Base-by-base conservation (phyloP, 53 echinoderm and acorn worm genomes). In the Holothuria leucospilota region DNA sequence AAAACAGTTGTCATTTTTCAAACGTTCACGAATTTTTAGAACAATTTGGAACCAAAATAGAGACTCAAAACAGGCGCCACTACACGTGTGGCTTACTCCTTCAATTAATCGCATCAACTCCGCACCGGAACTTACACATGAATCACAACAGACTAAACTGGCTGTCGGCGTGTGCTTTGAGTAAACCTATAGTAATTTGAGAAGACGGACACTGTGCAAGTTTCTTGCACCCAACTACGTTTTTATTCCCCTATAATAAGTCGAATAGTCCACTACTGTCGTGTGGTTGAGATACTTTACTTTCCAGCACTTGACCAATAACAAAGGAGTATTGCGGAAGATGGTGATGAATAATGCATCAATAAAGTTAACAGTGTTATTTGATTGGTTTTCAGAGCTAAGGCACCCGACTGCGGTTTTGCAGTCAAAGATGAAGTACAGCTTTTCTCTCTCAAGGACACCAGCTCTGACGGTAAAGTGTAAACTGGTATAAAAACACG, bases 151-250 rank as follows among this genome's bases (percentile, higher is more conserved):
- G 75, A 56, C 56, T 27, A 52, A 38, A 75, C 75, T 51, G 21
- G 25, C 75, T 75, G 75, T 75, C 75, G 75, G 75, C 75, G 75
- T 51, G 51, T 51, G 75, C 75, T 75, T 75, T 75, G 75, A 75
- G 75, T 75, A 20, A 75, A 75, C 27, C 49, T 27, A 52, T 13
- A 23, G 75, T 23, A 75, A 75, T 75, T 75, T 75, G 51, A 75
- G 75, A 75, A 46, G 25, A 75, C 75, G 51, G 49, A 46, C 71
- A 39, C n/a, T 74, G 23, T 24, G 15, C 34, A 38, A 29, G 8
- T 38, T n/a, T 39, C 23, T 75, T 15, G 25, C 75, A 26, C 51
- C 34, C 20, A 42, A 71, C 21, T 26, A 34, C 75, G 26, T 26
- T 20, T 51, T 75, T 70, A 29, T 49, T 34, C 25, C 75, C 51